Percentiles rank a stretch among this genome's conserved stretches.
phyloP scores from a whole-genome alignment of 1,140 invertebrate genomes.

The Eubasilissa regina region DNA sequence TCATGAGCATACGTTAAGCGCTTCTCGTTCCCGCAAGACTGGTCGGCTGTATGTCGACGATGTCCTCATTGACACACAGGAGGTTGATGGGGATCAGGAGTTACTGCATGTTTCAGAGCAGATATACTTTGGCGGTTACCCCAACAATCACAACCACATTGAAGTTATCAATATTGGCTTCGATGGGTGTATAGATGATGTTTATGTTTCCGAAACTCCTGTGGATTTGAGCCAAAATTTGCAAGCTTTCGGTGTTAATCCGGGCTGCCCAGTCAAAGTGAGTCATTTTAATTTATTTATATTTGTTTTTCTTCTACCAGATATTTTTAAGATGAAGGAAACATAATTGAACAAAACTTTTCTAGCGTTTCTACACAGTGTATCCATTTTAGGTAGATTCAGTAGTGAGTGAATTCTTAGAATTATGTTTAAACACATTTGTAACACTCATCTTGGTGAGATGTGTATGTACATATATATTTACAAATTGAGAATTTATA shows the following conservation, averaged over 20 bases:
- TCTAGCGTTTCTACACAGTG: no score
- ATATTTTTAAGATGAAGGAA: neutral
- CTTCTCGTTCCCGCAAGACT: constrained; percentile 76
- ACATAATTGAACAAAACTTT: no score
- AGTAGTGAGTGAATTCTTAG: no score
- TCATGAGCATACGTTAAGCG: constrained; percentile 85
- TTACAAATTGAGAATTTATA: no score
- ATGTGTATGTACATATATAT: no score
- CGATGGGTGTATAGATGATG: constrained; percentile 93
- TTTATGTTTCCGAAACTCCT: constrained; percentile 81
- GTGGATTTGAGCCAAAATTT: constrained; percentile 86
- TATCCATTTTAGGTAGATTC: no score
- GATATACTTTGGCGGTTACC: constrained; percentile 93
- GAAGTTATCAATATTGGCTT: constrained; percentile 84
- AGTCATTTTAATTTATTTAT: constrained; percentile 46
- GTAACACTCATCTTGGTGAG: no score
- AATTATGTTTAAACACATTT: no score
- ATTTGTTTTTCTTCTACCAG: neutral
- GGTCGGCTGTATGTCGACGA: constrained; percentile 82
- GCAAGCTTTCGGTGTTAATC: constrained; percentile 84
- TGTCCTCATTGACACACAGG: constrained; percentile 65
- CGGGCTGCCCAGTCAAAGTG: constrained; percentile 89
- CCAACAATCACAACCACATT: constrained; percentile 76
- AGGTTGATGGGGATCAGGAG: constrained; percentile 64
- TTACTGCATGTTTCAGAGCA: constrained; percentile 75